These are phyloP conservation scores for Phyto melanocephala DNA, from an alignment of 2,888 invertebrate species.

Conservation along the genomic window DNA sequence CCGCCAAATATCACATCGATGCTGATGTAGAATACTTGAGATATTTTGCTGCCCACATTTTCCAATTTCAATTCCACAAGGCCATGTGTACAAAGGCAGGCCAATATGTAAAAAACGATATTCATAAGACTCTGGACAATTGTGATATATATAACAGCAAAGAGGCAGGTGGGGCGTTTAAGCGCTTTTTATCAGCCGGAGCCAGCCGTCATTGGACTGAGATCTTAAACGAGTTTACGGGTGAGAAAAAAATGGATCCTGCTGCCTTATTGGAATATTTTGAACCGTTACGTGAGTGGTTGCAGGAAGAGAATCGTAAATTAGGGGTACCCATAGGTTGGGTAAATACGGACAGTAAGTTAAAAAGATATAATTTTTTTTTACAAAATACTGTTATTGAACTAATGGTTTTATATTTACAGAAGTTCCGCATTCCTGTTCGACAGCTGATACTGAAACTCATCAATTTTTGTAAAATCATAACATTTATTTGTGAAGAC, in stretches of 20 bases:
- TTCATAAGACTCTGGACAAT: conserved; percentile 85
- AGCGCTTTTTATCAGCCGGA: conserved; percentile 85
- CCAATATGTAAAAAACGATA: conserved; percentile 85
- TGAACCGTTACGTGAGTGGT: conserved; percentile 86
- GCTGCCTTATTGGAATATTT: conserved; percentile 89
- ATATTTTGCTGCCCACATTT: conserved; percentile 88
- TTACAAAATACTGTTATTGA: not conserved
- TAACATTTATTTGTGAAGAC: no score
- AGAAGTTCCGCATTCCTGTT: conserved; percentile 72
- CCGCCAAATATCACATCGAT: conserved; percentile 87
- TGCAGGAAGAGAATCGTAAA: conserved; percentile 85
- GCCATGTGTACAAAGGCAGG: conserved; percentile 86
- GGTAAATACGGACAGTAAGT: conserved; percentile 78
- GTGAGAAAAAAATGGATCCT: conserved; percentile 87
- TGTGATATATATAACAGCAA: conserved; percentile 91
- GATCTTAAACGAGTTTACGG: conserved; percentile 89
- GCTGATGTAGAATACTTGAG: conserved; percentile 84
- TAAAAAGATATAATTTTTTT: not conserved
- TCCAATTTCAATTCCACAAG: conserved; percentile 89
- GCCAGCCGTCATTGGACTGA: conserved; percentile 88
- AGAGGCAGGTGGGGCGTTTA: conserved; percentile 87
- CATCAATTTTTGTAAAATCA: not conserved
- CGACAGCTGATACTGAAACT: conserved; percentile 59
- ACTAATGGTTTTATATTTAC: no score
- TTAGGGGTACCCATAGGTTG: conserved; percentile 83